Conservation (phyloP, 2,113 vertebrate genomes). For the Dromas ardeola region DNA sequence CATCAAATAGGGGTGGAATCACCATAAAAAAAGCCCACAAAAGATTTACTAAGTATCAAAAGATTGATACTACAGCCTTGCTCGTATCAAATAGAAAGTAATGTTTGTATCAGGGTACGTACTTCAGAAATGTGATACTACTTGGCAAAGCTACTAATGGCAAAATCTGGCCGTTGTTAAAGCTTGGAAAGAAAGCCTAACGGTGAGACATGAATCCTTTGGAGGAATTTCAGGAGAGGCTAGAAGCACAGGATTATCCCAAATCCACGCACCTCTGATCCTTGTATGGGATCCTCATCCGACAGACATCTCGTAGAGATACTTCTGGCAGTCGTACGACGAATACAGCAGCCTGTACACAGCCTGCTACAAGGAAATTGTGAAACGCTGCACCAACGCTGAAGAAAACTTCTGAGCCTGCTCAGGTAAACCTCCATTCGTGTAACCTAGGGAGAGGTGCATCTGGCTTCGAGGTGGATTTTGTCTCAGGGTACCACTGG, state of each 20-base stretch:
- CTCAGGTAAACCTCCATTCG: background rate
- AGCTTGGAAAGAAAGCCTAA: background rate
- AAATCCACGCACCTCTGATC: background rate
- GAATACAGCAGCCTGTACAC: background rate
- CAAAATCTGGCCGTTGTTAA: background rate
- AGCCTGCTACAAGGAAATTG: background rate
- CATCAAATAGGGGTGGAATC: background rate
- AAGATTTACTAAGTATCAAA: background rate
- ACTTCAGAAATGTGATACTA: background rate
- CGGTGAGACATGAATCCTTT: background rate
- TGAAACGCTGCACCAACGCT: background rate
- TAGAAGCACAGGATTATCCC: background rate
- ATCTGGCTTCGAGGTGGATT: background rate
- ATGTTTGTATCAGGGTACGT: background rate
- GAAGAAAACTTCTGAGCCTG: background rate
- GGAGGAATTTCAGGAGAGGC: background rate
- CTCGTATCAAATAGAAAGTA: background rate
- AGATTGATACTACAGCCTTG: background rate
- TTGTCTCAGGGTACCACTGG: background rate
- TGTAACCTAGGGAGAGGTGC: background rate
- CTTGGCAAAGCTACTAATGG: background rate
- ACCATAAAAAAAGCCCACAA: background rate
- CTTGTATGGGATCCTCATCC: fast-evolving
- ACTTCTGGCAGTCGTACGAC: background rate
- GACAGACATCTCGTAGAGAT: background rate